phyloP scores from a whole-genome alignment of 2,113 vertebrate genomes.

The Notothenia rossii region DNA sequence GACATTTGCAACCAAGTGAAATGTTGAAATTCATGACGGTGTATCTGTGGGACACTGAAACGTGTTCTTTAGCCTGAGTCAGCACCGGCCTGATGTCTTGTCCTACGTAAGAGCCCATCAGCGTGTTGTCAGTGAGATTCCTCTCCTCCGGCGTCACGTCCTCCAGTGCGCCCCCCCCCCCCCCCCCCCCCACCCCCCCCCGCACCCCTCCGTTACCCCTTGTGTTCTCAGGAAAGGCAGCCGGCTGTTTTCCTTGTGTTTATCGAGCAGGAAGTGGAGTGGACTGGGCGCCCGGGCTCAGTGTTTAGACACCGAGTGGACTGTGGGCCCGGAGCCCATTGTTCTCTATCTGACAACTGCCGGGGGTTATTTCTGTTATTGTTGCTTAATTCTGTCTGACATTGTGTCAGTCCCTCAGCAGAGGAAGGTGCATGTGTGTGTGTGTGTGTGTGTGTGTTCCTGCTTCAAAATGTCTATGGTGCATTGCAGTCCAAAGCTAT shows the following conservation, averaged over 20 bases:
- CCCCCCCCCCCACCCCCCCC: too few relatives aligned
- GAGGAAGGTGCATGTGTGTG: conserved; percentile 73
- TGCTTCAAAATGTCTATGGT: conserved; percentile 58
- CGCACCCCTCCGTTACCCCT: conserved; percentile 16
- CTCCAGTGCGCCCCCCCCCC: conserved; percentile 25
- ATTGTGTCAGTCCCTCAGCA: conserved; percentile 80
- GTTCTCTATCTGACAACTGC: conserved; percentile 86
- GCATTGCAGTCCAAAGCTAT: conserved; percentile 58
- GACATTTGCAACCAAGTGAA: too few relatives aligned
- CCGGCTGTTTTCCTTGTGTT: conserved; percentile 84
- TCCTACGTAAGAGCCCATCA: conserved; percentile 54
- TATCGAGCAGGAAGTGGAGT: conserved; percentile 85
- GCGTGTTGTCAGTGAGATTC: conserved; percentile 58
- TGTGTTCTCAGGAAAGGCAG: conserved; percentile 82
- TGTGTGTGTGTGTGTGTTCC: conserved; percentile 55
- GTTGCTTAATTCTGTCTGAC: conserved; percentile 86
- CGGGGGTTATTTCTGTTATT: conserved; percentile 86
- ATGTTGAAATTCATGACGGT: not conserved
- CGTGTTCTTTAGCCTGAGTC: conserved; percentile 57
- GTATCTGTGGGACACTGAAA: conserved; percentile 1
- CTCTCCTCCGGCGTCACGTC: conserved; percentile 61
- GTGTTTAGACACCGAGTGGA: conserved; percentile 83
- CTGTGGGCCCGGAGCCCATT: conserved; percentile 78
- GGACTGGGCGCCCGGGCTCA: conserved; percentile 72
- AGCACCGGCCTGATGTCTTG: conserved; percentile 59